phyloP scores from a whole-genome alignment of 2,113 vertebrate species.

The Ivindomyrus marchei region DNA sequence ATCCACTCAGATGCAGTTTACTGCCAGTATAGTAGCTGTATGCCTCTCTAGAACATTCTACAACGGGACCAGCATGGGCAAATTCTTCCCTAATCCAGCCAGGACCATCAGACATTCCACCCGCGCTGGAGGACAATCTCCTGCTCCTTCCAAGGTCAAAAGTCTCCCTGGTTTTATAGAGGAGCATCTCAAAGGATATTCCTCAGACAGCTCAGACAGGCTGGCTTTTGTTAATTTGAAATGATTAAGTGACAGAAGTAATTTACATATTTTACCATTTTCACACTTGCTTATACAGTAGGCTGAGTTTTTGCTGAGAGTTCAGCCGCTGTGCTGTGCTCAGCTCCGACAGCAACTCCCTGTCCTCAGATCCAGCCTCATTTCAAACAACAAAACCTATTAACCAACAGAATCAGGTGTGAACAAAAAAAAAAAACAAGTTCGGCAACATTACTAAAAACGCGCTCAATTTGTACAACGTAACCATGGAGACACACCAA shows the following conservation, averaged over 20 bases:
- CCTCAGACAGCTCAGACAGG: not conserved
- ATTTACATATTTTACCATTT: constrained; percentile 8
- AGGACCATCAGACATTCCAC: not conserved
- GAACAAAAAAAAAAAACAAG: not conserved
- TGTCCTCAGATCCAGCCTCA: not conserved
- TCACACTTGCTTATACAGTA: not conserved
- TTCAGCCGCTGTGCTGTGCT: not conserved
- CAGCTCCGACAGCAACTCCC: not conserved
- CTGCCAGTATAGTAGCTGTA: not conserved
- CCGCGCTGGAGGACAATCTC: not conserved
- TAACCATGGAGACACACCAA: constrained; percentile 21
- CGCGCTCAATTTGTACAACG: not conserved
- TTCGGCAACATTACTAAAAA: not conserved
- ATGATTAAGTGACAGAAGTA: not conserved
- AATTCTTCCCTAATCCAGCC: not conserved
- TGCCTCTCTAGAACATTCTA: not conserved
- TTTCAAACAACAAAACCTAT: not conserved
- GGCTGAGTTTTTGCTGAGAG: not conserved
- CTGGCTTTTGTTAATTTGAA: not conserved
- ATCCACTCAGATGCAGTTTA: not conserved
- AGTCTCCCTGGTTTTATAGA: not conserved
- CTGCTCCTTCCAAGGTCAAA: not conserved
- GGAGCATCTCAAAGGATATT: not conserved
- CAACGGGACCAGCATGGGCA: not conserved
- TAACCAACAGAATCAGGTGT: not conserved